A percentile compares a stretch with the other conserved stretches of the same genome.
Evolutionary conservation across 2,888 invertebrate species (phyloP).

Genomic region (Flabesymbios commensalis): DNA sequence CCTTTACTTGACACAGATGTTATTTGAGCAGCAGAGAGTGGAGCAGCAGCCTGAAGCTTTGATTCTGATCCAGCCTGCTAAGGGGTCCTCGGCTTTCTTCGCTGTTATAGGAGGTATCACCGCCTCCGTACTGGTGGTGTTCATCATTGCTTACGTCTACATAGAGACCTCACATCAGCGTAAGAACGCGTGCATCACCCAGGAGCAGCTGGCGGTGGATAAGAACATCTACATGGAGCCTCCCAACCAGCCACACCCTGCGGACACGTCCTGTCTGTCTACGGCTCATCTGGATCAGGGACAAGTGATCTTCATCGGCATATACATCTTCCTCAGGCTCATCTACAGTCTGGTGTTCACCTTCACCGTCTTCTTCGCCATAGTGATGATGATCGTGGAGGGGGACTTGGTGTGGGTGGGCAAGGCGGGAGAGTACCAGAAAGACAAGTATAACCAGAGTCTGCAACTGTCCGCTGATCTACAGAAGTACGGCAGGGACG

Average conservation of each 20-base stretch:
- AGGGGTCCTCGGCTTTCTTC: constrained; percentile 7
- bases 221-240: neutral
- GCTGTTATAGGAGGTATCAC: constrained; percentile 21
- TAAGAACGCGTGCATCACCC: constrained; percentile 7
- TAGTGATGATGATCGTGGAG: constrained; percentile 36
- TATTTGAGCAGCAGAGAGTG: constrained; percentile 25
- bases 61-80: constrained; percentile 1
- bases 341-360: constrained; percentile 27
- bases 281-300: neutral
- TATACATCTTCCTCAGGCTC: constrained; percentile 23
- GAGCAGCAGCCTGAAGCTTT: constrained; percentile 2
- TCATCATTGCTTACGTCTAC: constrained; percentile 28
- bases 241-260: neutral
- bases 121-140: constrained; percentile 12
- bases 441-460: constrained; percentile 17
- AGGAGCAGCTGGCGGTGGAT: neutral
- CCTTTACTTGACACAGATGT: constrained; percentile 32
- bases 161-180: constrained; percentile 24
- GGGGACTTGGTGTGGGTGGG: constrained; percentile 20
- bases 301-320: constrained; percentile 40
- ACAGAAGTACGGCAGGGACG: constrained; percentile 16
- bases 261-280: neutral
- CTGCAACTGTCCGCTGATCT: constrained; percentile 1
- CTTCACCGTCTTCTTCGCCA: constrained; percentile 32
- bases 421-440: constrained; percentile 13